Evolutionary conservation across 1,140 invertebrate genomes (phyloP), one percentile per base, ranked within the genome.

Genomic region (Aphis gossypii): DNA sequence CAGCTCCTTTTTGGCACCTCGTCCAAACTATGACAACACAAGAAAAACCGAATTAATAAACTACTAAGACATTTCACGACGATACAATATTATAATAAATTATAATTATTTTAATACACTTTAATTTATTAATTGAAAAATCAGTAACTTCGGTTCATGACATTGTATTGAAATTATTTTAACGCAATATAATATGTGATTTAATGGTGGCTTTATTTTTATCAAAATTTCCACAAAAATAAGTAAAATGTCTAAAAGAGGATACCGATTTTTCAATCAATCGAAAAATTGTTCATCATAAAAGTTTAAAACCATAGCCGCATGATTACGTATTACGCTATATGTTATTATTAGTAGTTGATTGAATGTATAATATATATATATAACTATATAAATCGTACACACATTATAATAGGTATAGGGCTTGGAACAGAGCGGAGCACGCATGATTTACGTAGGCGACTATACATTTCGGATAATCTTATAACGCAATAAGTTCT

Each of bases 1-100:
- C 76, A 97, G 94, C 95, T 97, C 96, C 95, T 97, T 97, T 94
- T 97, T 97, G 93, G 96, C 96, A 88, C 97, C 97, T 93, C 97
- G 96, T n/a, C 97, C 97, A 94, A 98, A 97, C 96, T 97, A 94
- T 41, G n/a, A 83, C 0, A 83, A 83, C 8, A 83, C 35, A 35
- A 83, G 5, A 83, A 2, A 38, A 83, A 83, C 8, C 76, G 7
- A 76, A 76, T 76, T n/a, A 35, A 18, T 76, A 76, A 76, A n/a
- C 60, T 76, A 76, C 30, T 5, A 76, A n/a, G 30, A 68, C 30
- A 18, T 14, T 30, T 30, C 30, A 60, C n/a, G 25, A n/a, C 60
- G 60, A 68, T 68, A 30, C 11, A 76, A 76, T 76, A 76, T n/a
- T 18, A 68, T 14, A 18, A n/a, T 11, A 56, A 1, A 56, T 9